Evolutionary conservation across 2,888 invertebrate genomes (phyloP).

Genomic region (Erebia ligea): DNA sequence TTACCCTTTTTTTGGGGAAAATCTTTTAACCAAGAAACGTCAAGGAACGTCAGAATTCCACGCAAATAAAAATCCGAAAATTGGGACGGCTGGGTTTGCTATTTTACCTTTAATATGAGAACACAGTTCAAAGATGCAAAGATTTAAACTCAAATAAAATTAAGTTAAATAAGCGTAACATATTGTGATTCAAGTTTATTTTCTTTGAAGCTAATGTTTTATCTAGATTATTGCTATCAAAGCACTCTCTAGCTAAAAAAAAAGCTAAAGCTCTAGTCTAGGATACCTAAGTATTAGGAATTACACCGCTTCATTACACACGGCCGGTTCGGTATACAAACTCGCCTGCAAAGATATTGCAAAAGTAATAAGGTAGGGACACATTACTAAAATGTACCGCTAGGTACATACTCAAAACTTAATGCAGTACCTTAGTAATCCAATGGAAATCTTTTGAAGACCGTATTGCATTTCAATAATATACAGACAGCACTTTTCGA

Average conservation of each 20-base stretch:
- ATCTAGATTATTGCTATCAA: neutral
- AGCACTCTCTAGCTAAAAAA: neutral
- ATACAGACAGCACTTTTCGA: too few species aligned
- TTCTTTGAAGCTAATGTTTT: neutral
- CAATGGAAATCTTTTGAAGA: too few species aligned
- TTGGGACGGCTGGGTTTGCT: too few species aligned
- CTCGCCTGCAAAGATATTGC: neutral
- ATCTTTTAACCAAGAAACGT: too few species aligned
- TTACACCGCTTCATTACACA: slow-evolving; percentile 18
- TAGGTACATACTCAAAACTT: neutral
- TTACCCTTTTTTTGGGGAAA: too few species aligned
- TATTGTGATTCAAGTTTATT: neutral
- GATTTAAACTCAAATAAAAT: neutral
- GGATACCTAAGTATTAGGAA: slow-evolving; percentile 11
- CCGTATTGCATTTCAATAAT: too few species aligned
- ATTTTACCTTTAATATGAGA: too few species aligned
- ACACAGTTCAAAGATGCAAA: too few species aligned
- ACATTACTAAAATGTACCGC: neutral
- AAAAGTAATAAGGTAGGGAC: neutral
- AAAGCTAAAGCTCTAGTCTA: too few species aligned
- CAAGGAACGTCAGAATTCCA: too few species aligned
- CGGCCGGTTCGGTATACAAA: slow-evolving; percentile 3
- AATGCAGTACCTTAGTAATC: too few species aligned
- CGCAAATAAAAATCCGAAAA: too few species aligned
- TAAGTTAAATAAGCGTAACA: neutral